phyloP scores from a whole-genome alignment of 2,888 invertebrate genomes.

The Disparrhopalites patrizii region DNA sequence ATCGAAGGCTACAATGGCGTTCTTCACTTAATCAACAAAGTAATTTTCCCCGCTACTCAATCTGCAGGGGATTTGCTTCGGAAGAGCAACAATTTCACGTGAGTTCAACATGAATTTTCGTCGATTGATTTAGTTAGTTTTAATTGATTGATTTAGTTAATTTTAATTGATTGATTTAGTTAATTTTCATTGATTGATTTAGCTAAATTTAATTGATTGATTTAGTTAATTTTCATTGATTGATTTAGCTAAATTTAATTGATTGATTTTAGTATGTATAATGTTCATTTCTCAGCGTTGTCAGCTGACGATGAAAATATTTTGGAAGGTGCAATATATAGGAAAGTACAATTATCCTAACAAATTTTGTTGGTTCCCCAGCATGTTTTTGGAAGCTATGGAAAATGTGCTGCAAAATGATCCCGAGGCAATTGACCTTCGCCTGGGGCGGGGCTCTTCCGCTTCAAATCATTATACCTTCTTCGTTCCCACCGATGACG shows the following conservation, averaged over 20 bases:
- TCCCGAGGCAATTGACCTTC: slow-evolving; percentile 49
- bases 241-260: not conserved
- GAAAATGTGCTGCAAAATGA: slow-evolving; percentile 50
- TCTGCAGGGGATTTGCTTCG: slow-evolving; percentile 52
- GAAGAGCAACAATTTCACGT: slow-evolving; percentile 54
- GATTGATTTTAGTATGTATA: not conserved
- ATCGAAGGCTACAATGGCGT: slow-evolving; percentile 55
- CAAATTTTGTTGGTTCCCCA: slow-evolving; percentile 34
- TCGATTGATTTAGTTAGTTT: too few species aligned
- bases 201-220: too few species aligned
- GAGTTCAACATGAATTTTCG: slow-evolving; percentile 4
- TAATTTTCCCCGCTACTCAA: slow-evolving; percentile 53
- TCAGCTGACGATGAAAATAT: not conserved
- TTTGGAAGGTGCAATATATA: not conserved
- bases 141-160: too few species aligned
- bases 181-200: too few species aligned
- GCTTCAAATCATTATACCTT: slow-evolving; percentile 57
- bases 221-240: too few species aligned
- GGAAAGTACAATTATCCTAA: not conserved
- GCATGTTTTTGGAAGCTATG: slow-evolving; percentile 52
- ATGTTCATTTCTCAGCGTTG: not conserved
- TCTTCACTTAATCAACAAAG: slow-evolving; percentile 55
- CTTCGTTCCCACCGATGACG: slow-evolving; percentile 66
- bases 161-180: too few species aligned
- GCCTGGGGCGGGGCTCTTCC: slow-evolving; percentile 40